Evolutionary conservation across 2,113 vertebrate species (phyloP).

Genomic region (Potamarius usumacintae): DNA sequence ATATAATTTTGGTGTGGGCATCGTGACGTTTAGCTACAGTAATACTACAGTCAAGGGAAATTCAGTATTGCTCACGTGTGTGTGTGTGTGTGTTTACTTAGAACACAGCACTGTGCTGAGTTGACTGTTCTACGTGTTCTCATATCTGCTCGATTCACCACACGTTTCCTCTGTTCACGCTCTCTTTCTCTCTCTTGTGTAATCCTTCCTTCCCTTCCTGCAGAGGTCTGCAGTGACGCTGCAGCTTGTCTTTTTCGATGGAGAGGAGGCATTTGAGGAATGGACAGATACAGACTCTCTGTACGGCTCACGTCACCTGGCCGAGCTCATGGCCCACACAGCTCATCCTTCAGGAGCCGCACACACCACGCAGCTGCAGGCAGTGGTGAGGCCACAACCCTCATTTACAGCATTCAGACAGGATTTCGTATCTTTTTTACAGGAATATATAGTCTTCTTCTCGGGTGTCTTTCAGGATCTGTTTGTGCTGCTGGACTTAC

Average conservation of each 20-base stretch:
- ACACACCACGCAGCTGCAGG: slow-evolving; percentile 71
- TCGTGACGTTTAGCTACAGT: not conserved
- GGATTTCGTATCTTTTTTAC: not conserved
- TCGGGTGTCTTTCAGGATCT: slow-evolving; percentile 73
- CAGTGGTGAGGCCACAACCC: slow-evolving; percentile 74
- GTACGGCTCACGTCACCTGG: slow-evolving; percentile 87
- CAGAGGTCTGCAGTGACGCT: slow-evolving; percentile 75
- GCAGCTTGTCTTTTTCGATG: slow-evolving; percentile 87
- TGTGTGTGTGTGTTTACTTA: not conserved
- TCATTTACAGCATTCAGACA: not conserved
- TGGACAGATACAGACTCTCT: slow-evolving; percentile 85
- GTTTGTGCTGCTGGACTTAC: slow-evolving; percentile 85
- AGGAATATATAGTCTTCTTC: not conserved
- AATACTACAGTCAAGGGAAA: not conserved
- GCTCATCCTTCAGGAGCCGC: slow-evolving; percentile 64
- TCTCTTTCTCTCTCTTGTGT: not conserved
- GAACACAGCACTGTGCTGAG: not conserved
- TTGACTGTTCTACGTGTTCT: not conserved
- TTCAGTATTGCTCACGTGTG: not conserved
- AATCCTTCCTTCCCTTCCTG: not conserved
- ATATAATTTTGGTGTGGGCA: not conserved
- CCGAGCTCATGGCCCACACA: slow-evolving; percentile 74
- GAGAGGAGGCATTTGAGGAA: slow-evolving; percentile 84
- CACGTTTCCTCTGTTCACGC: not conserved
- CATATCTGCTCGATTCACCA: not conserved